These are phyloP conservation scores for Deroptyus accipitrinus DNA, from an alignment of 2,113 vertebrate species.

Conservation along the genomic window DNA sequence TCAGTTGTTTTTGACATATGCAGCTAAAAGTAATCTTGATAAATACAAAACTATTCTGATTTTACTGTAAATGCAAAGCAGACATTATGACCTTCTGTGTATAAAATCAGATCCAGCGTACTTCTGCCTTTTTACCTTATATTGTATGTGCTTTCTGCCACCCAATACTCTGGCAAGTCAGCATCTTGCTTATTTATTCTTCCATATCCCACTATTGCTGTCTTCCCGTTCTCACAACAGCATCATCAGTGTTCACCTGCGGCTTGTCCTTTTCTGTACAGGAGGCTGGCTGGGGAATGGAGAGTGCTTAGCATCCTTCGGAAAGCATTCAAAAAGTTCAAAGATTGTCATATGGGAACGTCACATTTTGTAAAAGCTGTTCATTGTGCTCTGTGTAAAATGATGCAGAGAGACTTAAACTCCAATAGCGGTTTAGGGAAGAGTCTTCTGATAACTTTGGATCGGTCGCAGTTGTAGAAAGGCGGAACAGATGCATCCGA, in stretches of 20 bases:
- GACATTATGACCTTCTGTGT: neutral
- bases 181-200: neutral
- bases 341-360: neutral
- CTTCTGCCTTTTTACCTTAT: neutral
- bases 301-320: neutral
- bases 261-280: neutral
- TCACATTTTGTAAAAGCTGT: neutral
- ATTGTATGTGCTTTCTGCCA: neutral
- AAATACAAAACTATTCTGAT: neutral
- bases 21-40: neutral
- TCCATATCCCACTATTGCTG: neutral
- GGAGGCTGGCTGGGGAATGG: neutral
- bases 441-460: neutral
- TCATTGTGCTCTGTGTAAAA: neutral
- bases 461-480: neutral
- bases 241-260: neutral
- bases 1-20: neutral
- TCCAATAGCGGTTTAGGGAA: neutral
- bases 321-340: neutral
- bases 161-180: neutral
- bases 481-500: accelerated
- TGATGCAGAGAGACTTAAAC: neutral
- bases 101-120: neutral
- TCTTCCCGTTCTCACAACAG: neutral
- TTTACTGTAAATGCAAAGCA: neutral